phyloP scores from a whole-genome alignment of 1,140 invertebrate genomes.

The Cataglyphis hispanica region DNA sequence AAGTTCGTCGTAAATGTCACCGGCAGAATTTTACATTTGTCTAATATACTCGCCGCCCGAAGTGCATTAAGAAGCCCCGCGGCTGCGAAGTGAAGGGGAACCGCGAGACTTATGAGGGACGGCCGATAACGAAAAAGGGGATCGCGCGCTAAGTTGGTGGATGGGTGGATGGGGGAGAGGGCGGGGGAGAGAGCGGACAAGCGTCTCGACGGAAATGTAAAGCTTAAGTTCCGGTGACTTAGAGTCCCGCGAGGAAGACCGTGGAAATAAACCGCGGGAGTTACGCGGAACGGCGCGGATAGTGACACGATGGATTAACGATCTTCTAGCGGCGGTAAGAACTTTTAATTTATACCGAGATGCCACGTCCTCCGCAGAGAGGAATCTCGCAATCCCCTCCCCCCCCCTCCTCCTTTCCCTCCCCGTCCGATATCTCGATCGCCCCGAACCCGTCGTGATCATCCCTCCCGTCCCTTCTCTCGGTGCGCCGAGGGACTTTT shows the following conservation, averaged over 20 bases:
- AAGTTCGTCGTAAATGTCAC: slow-evolving; percentile 23
- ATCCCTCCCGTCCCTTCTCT: neutral
- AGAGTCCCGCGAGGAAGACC: slow-evolving; percentile 51
- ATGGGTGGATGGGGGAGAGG: neutral
- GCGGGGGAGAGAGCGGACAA: neutral
- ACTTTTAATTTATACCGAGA: slow-evolving; percentile 80
- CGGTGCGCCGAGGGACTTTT: slow-evolving; percentile 57
- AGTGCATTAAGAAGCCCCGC: slow-evolving; percentile 55
- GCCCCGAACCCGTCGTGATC: neutral
- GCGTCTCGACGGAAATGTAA: slow-evolving; percentile 59
- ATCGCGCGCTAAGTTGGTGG: slow-evolving; percentile 2
- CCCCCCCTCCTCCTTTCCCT: too few species aligned
- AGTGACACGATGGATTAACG: slow-evolving; percentile 79
- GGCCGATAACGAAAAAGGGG: slow-evolving; percentile 25
- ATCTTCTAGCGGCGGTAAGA: slow-evolving; percentile 65
- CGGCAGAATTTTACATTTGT: slow-evolving; percentile 55
- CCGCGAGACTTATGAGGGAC: slow-evolving; percentile 41
- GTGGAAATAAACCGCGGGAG: slow-evolving; percentile 68
- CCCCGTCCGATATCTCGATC: slow-evolving; percentile 40
- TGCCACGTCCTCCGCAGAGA: slow-evolving; percentile 63
- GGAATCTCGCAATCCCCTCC: neutral
- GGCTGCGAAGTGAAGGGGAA: neutral
- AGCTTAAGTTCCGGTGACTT: slow-evolving; percentile 67
- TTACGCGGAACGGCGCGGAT: slow-evolving; percentile 58
- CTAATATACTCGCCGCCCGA: slow-evolving; percentile 19